These are phyloP conservation scores for Nomada lathburiana DNA, from an alignment of 2,888 invertebrate genomes.

Conservation along the genomic window DNA sequence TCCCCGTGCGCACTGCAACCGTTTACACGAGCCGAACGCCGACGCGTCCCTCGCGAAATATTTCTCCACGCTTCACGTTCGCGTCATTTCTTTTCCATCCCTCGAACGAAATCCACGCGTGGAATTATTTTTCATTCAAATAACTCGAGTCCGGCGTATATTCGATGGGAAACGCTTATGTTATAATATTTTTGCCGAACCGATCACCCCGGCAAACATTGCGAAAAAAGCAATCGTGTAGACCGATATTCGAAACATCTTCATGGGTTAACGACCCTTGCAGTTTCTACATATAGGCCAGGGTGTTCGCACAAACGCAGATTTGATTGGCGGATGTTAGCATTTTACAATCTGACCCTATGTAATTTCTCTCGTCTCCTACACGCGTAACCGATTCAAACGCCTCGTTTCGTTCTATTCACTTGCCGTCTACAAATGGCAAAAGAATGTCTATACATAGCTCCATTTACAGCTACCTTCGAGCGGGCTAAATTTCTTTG, in stretches of 20 bases:
- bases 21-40: background rate
- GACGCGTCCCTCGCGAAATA: background rate
- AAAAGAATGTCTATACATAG: background rate
- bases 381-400: constrained; percentile 44
- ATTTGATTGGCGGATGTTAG: constrained; percentile 80
- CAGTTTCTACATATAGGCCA: constrained; percentile 62
- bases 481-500: background rate
- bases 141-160: background rate
- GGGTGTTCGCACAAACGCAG: constrained; percentile 60
- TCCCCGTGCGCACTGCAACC: constrained; percentile 8
- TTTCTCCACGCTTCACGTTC: background rate
- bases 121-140: too few relatives aligned
- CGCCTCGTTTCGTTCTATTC: constrained; percentile 40
- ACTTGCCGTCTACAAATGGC: constrained; percentile 21
- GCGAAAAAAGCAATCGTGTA: background rate
- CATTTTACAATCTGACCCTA: constrained; percentile 70
- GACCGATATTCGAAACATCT: background rate
- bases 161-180: background rate
- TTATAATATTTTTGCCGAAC: background rate
- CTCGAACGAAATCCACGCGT: too few relatives aligned
- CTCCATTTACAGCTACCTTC: background rate
- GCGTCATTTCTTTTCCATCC: background rate
- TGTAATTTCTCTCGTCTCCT: constrained; percentile 57
- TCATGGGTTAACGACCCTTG: constrained; percentile 50
- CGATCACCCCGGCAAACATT: too few relatives aligned